A percentile compares a stretch with the other conserved stretches of the same genome.
phyloP scores from a whole-genome alignment of 2,113 vertebrate genomes.

The Galemys pyrenaicus region DNA sequence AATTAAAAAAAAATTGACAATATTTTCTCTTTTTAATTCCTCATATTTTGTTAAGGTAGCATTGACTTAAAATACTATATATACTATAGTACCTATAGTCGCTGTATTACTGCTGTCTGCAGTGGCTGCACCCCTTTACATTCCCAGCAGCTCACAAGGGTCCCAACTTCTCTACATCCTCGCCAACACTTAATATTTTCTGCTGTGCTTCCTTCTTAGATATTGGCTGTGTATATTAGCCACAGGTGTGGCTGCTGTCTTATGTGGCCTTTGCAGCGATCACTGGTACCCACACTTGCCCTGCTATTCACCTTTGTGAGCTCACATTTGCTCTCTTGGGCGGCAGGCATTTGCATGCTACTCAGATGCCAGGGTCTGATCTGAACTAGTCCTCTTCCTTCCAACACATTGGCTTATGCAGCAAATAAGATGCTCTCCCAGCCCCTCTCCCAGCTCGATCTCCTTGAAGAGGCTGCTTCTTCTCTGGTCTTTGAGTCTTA shows the following conservation, averaged over 20 bases:
- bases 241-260: not conserved
- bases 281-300: not conserved
- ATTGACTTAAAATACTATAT: too few species aligned
- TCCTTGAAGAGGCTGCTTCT: not conserved
- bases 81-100: too few species aligned
- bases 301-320: not conserved
- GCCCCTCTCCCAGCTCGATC: not conserved
- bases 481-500: not conserved
- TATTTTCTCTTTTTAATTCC: too few species aligned
- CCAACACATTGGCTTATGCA: not conserved
- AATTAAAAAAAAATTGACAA: too few species aligned
- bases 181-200: not conserved
- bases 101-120: too few species aligned
- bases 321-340: not conserved
- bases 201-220: not conserved
- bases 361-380: too few species aligned
- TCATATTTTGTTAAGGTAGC: too few species aligned
- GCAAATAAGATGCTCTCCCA: not conserved
- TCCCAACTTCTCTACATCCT: not conserved
- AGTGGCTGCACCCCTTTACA: not conserved
- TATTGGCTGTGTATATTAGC: not conserved
- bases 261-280: not conserved
- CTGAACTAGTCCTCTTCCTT: not conserved
- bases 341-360: not conserved
- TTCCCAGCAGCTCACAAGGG: not conserved